These are phyloP conservation scores for Micrastur ruficollis DNA, from an alignment of 2,797 vertebrate species.

Conservation along the genomic window DNA sequence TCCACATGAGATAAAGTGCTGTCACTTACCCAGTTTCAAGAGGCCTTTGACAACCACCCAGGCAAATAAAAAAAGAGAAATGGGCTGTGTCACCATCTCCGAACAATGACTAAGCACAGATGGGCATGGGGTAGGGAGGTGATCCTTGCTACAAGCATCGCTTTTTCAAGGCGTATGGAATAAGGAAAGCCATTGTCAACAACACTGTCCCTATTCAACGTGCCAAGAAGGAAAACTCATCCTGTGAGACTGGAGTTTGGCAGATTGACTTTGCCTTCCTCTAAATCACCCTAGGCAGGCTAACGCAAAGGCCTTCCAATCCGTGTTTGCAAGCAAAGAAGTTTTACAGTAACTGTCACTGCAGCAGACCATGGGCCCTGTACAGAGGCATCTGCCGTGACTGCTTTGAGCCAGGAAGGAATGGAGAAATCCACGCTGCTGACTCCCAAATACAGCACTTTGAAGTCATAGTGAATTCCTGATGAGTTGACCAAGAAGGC, in stretches of 20 bases:
- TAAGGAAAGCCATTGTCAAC: neutral
- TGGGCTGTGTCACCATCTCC: neutral
- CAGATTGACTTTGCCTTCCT: neutral
- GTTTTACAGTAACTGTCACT: neutral
- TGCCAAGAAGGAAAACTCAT: neutral
- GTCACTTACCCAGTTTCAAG: neutral
- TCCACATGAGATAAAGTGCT: neutral
- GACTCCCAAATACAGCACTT: neutral
- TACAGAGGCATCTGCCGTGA: neutral
- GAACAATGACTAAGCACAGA: fast-evolving
- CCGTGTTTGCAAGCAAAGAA: neutral
- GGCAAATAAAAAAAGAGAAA: neutral
- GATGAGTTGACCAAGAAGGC: neutral
- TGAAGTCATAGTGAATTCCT: neutral
- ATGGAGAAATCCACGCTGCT: fast-evolving
- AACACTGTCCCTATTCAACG: neutral
- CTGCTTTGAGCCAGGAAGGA: neutral
- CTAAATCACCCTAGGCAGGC: neutral
- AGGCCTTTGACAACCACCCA: neutral
- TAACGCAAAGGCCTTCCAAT: neutral
- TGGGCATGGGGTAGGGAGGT: neutral
- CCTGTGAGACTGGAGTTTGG: neutral
- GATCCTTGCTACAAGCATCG: neutral
- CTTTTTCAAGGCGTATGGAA: neutral
- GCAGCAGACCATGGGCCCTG: neutral